Evolutionary conservation across 2,797 vertebrate species (phyloP), one percentile per base, ranked within the genome.

Genomic region (Neosilurus mollespiculum): DNA sequence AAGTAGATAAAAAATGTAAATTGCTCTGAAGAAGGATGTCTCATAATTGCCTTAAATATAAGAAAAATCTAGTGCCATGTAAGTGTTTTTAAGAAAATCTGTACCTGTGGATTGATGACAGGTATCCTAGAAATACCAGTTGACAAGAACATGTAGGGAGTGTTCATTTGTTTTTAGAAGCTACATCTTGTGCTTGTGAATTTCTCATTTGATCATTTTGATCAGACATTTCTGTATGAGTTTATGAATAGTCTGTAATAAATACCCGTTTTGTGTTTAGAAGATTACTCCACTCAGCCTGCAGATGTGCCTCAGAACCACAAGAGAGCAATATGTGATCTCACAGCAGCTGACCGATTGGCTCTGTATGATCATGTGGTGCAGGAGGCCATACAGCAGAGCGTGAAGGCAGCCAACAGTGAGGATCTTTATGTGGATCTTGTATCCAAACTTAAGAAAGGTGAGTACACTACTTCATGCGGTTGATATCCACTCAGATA

Each of bases 361-460:
- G 97, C 96, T 80, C 92, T 99, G 67, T 98, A 97, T 51, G 92
- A 99, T 90, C 96, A 98, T 0, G 96, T 97, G 87, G 88, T 95
- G 24, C 84, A 91, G 2, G 94, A 94, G 81, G 90, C 95, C 22
- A 92, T 88, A 90, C 95, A 94, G 51, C 93, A 95, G 89, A 94
- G 87, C 30, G 93, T 94, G 5, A 88, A 85, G 70, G 90, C 93
- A 0, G 85, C 85, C 0, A 93, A 93, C 89, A 97, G 96, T 6
- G 97, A 99, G 5, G 98, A 99, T 85, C 96, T 99, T 67, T 99
- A 99, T 18, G 96, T 98, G 80, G 98, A 99, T 89, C 90, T 98
- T 92, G 96, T 98, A 86, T 96, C 97, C 0, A 99, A 99, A 92
- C 94, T 99, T 61, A 96, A 96, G 59, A 97, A 95, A 93, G 95